Evolutionary conservation across 2,797 vertebrate genomes (phyloP), one percentile per base, ranked within the genome.

Genomic region (Nasua narica): DNA sequence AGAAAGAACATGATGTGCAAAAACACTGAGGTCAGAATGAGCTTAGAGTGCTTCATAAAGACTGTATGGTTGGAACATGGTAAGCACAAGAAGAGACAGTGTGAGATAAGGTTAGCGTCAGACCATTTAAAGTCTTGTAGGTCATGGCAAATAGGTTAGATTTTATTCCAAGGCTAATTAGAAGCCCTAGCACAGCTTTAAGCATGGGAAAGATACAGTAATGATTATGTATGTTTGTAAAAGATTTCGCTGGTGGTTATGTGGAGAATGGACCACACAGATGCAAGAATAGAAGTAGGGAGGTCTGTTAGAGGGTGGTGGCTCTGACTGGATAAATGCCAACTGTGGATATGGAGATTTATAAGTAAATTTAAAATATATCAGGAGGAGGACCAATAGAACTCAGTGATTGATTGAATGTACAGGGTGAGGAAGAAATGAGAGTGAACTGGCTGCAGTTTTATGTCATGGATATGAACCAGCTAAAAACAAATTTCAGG

Each of bases 401-500:
- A 94, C 32, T 87, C 56, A 14, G 23, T 52, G 46, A 93, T 50
- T 67, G 27, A 67, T 86, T 94, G 25, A 23, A 37, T 78, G 50
- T 43, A 3, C 18, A 79, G 25, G 46, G 13, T 76, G 94, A 95
- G n/a, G n/a, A 69, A 95, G 27, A 81, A 72, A 29, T 90, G 27
- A 81, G 43, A 95, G n/a, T 82, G 23, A 87, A 35, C 11, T 92
- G 54, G 54, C 16, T 29, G 79, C 4, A 83, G 89, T 89, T 89
- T 89, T 83, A 76, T 88, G 27, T 74, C 81, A 69, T 15, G 10
- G 12, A 65, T 88, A 32, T 65, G 32, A 91, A 72, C 4, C 37
- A 87, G n/a, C 60, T 85, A 84, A 91, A 93, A 69, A 92, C 2
- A 94, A 94, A 95, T 84, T 54, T 90, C 21, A 87, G 40, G 27